Evolutionary conservation across 2,797 vertebrate genomes (phyloP).

Genomic region (Chaetophractus vellerosus): DNA sequence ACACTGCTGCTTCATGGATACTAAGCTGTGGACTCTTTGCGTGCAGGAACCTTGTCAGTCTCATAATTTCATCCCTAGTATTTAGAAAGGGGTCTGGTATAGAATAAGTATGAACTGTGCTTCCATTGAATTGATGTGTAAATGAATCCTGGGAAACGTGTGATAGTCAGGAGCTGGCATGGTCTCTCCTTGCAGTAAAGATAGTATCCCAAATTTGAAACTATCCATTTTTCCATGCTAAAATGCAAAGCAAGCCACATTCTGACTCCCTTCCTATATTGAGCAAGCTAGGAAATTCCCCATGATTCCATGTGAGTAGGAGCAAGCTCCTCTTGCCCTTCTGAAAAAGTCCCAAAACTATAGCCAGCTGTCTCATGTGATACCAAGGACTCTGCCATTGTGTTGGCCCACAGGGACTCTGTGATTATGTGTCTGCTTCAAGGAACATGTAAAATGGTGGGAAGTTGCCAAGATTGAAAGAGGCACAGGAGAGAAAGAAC

Average conservation of each 20-base stretch:
- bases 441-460: neutral
- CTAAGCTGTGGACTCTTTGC: neutral
- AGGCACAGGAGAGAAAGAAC: neutral
- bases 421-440: neutral
- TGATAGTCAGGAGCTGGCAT: neutral
- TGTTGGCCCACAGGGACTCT: neutral
- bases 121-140: neutral
- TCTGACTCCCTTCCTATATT: neutral
- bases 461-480: neutral
- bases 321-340: neutral
- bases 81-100: no score
- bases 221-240: no score
- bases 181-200: neutral
- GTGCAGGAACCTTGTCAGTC: neutral
- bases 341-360: neutral
- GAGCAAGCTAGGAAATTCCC: neutral
- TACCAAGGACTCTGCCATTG: neutral
- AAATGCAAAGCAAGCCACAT: neutral
- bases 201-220: neutral
- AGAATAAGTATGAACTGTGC: neutral
- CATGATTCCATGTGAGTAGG: rapidly evolving
- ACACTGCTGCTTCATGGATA: neutral
- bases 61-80: neutral
- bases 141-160: neutral
- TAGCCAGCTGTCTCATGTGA: neutral